Evolutionary conservation across 2,888 invertebrate genomes (phyloP).

Genomic region (Enchytraeus crypticus): DNA sequence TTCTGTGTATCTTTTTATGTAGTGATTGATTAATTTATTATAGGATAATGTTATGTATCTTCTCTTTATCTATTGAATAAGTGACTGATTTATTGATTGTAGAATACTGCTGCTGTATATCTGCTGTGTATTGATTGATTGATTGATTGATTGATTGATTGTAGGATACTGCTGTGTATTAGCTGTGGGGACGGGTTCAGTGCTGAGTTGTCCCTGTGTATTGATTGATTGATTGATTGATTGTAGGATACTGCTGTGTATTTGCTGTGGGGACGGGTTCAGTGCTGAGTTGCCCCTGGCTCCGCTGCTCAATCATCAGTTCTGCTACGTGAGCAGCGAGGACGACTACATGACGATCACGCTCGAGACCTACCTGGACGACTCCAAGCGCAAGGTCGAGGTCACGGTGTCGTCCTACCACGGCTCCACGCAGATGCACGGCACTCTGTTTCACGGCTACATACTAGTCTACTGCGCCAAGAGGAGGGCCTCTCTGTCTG

Average conservation of each 20-base stretch:
- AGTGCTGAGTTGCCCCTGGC: conserved; percentile 79
- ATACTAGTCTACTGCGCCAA: conserved; percentile 89
- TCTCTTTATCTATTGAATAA: too few species aligned
- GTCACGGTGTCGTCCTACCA: conserved; percentile 90
- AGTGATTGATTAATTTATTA: too few species aligned
- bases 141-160: neutral
- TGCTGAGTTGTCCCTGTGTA: conserved; percentile 62
- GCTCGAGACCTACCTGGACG: conserved; percentile 82
- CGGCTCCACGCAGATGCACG: conserved; percentile 65
- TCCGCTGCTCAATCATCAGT: conserved; percentile 76
- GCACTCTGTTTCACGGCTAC: conserved; percentile 86
- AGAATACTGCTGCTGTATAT: too few species aligned
- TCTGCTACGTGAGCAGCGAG: conserved; percentile 73
- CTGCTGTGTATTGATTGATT: too few species aligned
- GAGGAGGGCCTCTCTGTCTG: conserved; percentile 84
- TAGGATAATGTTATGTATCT: too few species aligned
- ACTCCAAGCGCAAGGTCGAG: conserved; percentile 63
- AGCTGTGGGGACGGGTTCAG: conserved; percentile 84
- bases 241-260: conserved; percentile 58
- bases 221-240: neutral
- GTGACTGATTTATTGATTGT: too few species aligned
- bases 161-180: too few species aligned
- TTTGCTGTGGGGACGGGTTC: conserved; percentile 91
- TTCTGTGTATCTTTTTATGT: too few species aligned
- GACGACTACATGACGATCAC: conserved; percentile 70